Percentiles rank a stretch among this genome's conserved stretches.
phyloP scores from a whole-genome alignment of 2,113 vertebrate genomes.

The Dolichotis patagonum region DNA sequence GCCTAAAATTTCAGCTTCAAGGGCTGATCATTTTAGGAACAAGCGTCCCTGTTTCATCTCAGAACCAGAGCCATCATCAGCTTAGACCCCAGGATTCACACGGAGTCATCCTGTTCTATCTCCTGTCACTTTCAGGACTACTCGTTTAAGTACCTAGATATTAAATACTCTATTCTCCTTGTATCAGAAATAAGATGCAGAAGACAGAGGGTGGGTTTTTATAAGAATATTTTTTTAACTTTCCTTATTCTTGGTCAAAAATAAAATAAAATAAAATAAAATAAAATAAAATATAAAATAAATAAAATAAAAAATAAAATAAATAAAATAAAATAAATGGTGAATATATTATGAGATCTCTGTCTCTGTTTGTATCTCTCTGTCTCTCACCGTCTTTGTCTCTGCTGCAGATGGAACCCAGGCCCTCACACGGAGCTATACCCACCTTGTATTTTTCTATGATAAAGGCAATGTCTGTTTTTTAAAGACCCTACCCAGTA shows the following conservation, averaged over 20 bases:
- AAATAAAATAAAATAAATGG: no score
- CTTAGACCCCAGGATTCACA: background rate
- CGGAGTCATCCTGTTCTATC: background rate
- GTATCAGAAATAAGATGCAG: background rate
- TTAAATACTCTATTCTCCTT: background rate
- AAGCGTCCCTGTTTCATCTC: background rate
- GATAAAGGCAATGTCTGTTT: background rate
- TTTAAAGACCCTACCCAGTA: background rate
- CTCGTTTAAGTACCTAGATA: background rate
- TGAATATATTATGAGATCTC: background rate
- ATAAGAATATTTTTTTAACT: background rate
- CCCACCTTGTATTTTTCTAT: background rate
- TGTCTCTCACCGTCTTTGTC: no score
- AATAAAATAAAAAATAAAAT: no score
- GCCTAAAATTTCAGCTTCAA: background rate
- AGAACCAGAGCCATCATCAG: background rate
- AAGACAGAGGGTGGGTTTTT: background rate
- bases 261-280: no score
- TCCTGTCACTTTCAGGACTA: background rate
- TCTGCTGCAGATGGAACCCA: background rate
- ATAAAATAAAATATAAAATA: no score
- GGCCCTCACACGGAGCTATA: background rate
- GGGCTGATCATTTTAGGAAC: background rate
- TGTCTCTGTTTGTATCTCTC: background rate
- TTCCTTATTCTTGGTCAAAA: background rate